Evolutionary conservation across 2,113 vertebrate genomes (phyloP).

Genomic region (Nycticryphes semicollaris): DNA sequence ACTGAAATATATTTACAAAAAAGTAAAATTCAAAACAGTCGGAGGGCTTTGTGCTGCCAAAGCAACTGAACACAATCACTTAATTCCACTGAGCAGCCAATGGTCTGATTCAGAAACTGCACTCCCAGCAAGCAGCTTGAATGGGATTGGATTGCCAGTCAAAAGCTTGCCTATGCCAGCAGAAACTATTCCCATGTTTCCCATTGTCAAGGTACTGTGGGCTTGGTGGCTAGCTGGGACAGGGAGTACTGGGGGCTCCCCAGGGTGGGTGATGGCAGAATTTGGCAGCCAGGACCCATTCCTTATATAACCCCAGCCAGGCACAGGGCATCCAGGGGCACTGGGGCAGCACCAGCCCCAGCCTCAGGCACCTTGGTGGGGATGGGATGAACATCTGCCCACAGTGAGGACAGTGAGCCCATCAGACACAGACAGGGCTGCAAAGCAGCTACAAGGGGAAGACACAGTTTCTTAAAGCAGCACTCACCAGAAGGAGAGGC

Average conservation of each 20-base stretch:
- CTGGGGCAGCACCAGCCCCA: not conserved
- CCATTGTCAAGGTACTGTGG: not conserved
- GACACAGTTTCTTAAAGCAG: not conserved
- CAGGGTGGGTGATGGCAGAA: not conserved
- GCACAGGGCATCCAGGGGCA: not conserved
- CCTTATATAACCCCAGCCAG: not conserved
- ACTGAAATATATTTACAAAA: not conserved
- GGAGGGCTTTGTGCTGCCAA: accelerated
- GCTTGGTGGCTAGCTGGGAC: accelerated
- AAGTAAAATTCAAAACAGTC: not conserved
- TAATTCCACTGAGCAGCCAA: not conserved
- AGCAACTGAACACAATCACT: not conserved
- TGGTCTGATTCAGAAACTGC: not conserved
- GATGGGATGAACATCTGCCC: not conserved
- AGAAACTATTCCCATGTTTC: not conserved
- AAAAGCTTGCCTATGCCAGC: not conserved
- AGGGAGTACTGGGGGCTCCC: accelerated
- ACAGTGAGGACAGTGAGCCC: not conserved
- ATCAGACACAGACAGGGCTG: not conserved
- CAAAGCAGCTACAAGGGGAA: not conserved
- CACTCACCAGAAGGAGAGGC: not conserved
- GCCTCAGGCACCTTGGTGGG: not conserved
- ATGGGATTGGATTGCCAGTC: not conserved
- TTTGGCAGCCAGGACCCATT: not conserved
- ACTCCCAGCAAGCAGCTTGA: not conserved